A percentile compares a stretch with the other conserved stretches of the same genome.
Evolutionary conservation across 1,140 invertebrate species (phyloP).

Genomic region (Pomphorhynchus laevis): DNA sequence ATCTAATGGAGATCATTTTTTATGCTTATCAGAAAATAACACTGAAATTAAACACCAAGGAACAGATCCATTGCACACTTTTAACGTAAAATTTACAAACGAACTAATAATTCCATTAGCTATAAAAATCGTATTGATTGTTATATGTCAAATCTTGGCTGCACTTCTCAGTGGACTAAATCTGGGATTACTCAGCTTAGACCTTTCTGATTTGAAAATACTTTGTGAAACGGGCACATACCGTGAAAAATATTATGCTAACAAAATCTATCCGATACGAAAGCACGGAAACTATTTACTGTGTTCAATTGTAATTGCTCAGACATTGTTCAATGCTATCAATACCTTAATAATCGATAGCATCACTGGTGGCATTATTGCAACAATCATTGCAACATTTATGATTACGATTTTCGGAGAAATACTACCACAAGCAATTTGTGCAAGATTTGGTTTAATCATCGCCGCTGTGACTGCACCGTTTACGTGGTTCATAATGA

Average conservation of each 20-base stretch:
- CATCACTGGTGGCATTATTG: slow-evolving; percentile 15
- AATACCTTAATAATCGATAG: slow-evolving; percentile 17
- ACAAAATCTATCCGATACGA: slow-evolving; percentile 18
- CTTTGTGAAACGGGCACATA: slow-evolving; percentile 34
- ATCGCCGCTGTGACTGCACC: slow-evolving; percentile 68
- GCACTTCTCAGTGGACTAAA: slow-evolving; percentile 37
- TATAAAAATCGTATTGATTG: too few species aligned
- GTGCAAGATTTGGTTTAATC: slow-evolving; percentile 27
- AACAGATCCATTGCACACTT: too few species aligned
- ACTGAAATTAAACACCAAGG: too few species aligned
- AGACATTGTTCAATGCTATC: slow-evolving; percentile 14
- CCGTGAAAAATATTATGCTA: slow-evolving; percentile 21
- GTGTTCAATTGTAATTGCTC: slow-evolving; percentile 14
- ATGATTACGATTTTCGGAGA: slow-evolving; percentile 15
- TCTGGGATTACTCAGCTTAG: slow-evolving; percentile 69
- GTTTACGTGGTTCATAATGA: slow-evolving; percentile 69
- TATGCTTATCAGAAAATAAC: too few species aligned
- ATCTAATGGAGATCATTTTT: too few species aligned
- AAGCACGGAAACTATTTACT: slow-evolving; percentile 15
- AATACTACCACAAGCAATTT: slow-evolving; percentile 16
- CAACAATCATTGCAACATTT: slow-evolving; percentile 14
- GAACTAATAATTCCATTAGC: too few species aligned
- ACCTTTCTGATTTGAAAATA: slow-evolving; percentile 65
- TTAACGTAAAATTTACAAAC: too few species aligned
- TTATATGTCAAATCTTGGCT: too few species aligned